Evolutionary conservation across 2,888 invertebrate genomes (phyloP), one percentile per base, ranked within the genome.

Genomic region (Lordiphosa fenestrarum): DNA sequence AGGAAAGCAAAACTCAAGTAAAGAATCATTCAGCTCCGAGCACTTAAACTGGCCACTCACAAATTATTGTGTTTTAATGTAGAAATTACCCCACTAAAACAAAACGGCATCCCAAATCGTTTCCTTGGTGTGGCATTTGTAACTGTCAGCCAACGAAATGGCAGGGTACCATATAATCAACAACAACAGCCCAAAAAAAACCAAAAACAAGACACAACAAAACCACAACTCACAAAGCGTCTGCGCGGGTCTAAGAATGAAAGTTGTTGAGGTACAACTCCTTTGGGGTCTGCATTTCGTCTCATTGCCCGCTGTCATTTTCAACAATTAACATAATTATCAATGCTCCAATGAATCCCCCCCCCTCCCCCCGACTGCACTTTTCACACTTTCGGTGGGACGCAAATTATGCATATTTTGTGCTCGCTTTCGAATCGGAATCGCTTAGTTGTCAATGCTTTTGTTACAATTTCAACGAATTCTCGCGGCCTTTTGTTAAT

Each of bases 301-400:
- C 33, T 19, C 53, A 19, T 48, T 63, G 44, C 33, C 33, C 25
- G 37, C 21, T 42, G 35, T 42, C 12, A 36, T 40, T 48, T 48
- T 19, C 48, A 65, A 74, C 80, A 78, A 78, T 78, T 84, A 78
- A 71, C 75, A 78, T 84, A 83, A 78, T 78, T 78, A 83, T 78
- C 65, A 82, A 81, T 76, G 85, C 63, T 64, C 61, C 53, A 15
- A 41, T 37, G 30, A 19, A 9, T 30, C 30, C 9, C 9, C 30
- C 30, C 9, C 2, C 30, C 9, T 3, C 30, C 30, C 9, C 2
- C 25, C 25, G 2, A 63, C 61, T 67, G 61, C 62, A 81, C 65
- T 67, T 81, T 67, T 63, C 72, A 64, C 64, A 54, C 61, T 68
- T 67, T 67, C 52, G 68, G 39, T 42, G 37, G 9, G 39, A 78